Base-by-base conservation (phyloP, 2,888 invertebrate species). In the Pristionchus arcanus region DNA sequence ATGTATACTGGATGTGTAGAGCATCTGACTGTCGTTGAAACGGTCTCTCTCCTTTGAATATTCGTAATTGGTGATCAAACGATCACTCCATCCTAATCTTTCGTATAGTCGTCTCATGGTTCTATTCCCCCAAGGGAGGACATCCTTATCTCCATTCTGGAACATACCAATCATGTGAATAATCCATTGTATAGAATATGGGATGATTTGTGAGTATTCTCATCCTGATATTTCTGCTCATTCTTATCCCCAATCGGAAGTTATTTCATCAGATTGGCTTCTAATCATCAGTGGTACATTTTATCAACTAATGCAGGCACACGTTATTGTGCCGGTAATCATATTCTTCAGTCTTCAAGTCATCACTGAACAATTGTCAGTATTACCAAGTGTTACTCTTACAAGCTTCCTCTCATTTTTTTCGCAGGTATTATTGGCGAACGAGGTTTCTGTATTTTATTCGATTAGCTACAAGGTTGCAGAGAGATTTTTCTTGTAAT, bases 31-130 rank as follows among this genome's bases (percentile, higher is more conserved):
- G 28, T 68, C 15, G 68, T 28, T 68, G 68, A 68, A 66, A 68
- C 28, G 11, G 25, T 31, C 68, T 25, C 25, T n/a, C n/a, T 68
- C 25, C 9, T 68, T 68, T 28, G 68, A 68, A 68, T 28, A 9
- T 68, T n/a, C 28, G 28, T 5, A 11, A 13, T n/a, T 31, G 71
- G 31, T 31, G 31, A 74, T 74, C 37, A 74, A 74, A 34, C 34
- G 21, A 37, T 21, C 34, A 34, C 5, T 37, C 28, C 34, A 16
- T 74, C 31, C 34, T 74, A 74, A 74, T 74, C 34, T 74, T 74
- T 74, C 37, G 74, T 74, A 74, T 74, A 74, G 74, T 74, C 74
- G 74, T 4, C 28, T 28, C 28, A 25, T 66, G 66, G 66, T 66
- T 74, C 31, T 74, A 28, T 15, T n/a, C 31, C 28, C 68, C 13